A percentile compares a stretch with the other conserved stretches of the same genome.
These are phyloP conservation scores for Calameuta filiformis DNA, from an alignment of 2,888 invertebrate genomes.

Conservation along the genomic window DNA sequence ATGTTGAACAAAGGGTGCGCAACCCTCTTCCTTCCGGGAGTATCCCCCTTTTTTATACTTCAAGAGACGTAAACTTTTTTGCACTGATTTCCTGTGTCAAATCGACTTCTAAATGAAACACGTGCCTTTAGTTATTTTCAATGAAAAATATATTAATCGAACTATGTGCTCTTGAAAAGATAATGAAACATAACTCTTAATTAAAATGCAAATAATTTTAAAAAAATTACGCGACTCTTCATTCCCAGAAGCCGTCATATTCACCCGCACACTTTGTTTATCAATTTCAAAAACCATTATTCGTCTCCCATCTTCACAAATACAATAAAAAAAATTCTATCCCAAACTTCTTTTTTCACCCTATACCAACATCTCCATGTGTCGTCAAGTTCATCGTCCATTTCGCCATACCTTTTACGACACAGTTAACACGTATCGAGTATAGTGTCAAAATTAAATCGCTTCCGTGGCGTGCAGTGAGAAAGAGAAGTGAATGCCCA, in stretches of 20 bases:
- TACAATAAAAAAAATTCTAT: background rate
- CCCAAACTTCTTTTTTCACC: background rate
- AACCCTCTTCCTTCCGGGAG: background rate
- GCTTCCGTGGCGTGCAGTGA: background rate
- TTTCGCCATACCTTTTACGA: background rate
- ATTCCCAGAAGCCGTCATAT: background rate
- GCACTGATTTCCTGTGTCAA: background rate
- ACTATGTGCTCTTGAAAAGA: background rate
- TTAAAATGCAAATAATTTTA: background rate
- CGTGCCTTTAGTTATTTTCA: background rate
- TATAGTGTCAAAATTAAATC: background rate
- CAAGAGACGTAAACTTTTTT: background rate
- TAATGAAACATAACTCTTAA: background rate
- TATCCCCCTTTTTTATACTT: background rate
- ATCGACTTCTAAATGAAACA: background rate
- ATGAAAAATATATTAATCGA: background rate
- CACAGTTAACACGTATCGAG: background rate
- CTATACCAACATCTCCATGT: background rate
- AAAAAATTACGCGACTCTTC: background rate
- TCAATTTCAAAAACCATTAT: background rate
- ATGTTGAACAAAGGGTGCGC: constrained; percentile 13
- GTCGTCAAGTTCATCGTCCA: background rate
- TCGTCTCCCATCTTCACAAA: background rate
- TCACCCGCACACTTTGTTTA: background rate
- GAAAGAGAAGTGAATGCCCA: background rate